Evolutionary conservation across 2,797 vertebrate species (phyloP), one percentile per base, ranked within the genome.

Genomic region (Darevskia mixta): DNA sequence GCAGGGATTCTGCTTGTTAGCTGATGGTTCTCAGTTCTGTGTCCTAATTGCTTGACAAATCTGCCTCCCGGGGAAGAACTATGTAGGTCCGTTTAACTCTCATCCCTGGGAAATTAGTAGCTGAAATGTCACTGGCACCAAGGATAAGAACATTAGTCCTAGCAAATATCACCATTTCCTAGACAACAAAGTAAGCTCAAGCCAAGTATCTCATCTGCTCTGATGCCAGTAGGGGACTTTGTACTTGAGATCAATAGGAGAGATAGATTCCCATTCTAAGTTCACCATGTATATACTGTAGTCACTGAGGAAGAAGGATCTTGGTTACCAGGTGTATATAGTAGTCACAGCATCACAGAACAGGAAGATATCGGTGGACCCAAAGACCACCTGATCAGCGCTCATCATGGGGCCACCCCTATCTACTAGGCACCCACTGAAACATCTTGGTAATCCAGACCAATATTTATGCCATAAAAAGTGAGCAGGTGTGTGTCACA

Each of bases 121-220:
- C 8, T 0, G 0, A 71, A 5, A 17, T 35, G 25, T 20, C 15
- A 2, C 32, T 73, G 69, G 73, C 1, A 0, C 45, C 0, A 0
- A 1, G 43, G 49, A 1, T 2, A 69, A 43, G 83, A 88, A 79
- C 75, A 77, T 49, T 77, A 67, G 58, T 81, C 69, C 7, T 27
- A 25, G 71, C 0, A 17, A 89, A 29, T 79, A n/a, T 49, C 23
- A 0, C 38, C 1, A 1, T 45, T 72, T 87, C 89, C 88, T 6
- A 29, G 82, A 90, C 92, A 71, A 88, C 81, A 79, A 67, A 8
- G 29, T 13, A 17, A 9, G 0, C 79, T 91, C 84, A 75, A 32
- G 76, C 66, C 82, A 66, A 41, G 43, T 1, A 79, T 88, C 2
- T 0, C n/a, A 80, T 67, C 27, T 73, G 0, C n/a, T 81, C 77